A percentile compares a stretch with the other conserved stretches of the same genome.
phyloP scores from a whole-genome alignment of 2,797 vertebrate genomes.

The Gila robusta region DNA sequence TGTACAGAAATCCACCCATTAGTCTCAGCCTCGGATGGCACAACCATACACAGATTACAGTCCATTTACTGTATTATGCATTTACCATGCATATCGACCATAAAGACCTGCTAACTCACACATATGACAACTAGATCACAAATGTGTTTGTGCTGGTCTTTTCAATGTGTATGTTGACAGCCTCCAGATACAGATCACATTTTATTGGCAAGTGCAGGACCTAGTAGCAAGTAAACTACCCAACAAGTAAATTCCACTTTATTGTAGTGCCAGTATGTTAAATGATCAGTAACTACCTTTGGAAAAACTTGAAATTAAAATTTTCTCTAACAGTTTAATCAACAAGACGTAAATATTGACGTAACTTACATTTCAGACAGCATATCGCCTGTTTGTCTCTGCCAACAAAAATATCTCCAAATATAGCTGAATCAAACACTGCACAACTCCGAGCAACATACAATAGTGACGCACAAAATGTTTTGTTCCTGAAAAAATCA shows the following conservation, averaged over 20 bases:
- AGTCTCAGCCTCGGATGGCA: background rate
- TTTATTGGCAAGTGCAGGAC: background rate
- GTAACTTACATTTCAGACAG: background rate
- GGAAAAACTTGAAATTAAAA: background rate
- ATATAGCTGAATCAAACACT: background rate
- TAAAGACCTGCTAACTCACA: background rate
- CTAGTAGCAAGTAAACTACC: background rate
- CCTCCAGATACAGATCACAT: background rate
- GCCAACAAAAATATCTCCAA: background rate
- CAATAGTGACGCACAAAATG: background rate
- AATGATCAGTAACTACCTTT: background rate
- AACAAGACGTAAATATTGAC: background rate
- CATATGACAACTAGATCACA: background rate
- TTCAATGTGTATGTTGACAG: background rate
- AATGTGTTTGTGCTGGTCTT: background rate
- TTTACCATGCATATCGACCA: background rate
- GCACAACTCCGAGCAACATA: background rate
- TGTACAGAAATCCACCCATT: background rate
- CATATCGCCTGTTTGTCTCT: background rate
- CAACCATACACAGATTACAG: background rate
- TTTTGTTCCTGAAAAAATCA: background rate
- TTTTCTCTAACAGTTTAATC: background rate
- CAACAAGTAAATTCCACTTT: background rate
- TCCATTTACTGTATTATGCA: conserved; percentile 3
- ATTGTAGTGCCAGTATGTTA: background rate